phyloP scores from a whole-genome alignment of 2,797 vertebrate genomes.

The Gallinago solitaria region DNA sequence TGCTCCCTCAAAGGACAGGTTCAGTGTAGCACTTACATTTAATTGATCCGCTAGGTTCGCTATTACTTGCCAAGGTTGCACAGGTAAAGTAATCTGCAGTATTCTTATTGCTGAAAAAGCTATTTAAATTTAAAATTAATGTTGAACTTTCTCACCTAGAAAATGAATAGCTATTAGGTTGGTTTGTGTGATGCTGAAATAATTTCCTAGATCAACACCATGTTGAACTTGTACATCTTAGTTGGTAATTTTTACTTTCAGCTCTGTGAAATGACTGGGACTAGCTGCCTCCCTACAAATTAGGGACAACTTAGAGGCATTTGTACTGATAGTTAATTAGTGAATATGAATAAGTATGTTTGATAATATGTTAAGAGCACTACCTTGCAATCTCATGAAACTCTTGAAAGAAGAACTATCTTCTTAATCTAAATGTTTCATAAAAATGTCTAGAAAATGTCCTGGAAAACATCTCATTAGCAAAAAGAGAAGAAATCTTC shows the following conservation, averaged over 20 bases:
- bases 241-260: background rate
- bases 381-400: background rate
- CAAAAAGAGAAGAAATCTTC: background rate
- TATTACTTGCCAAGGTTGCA: background rate
- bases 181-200: background rate
- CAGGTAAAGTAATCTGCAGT: background rate
- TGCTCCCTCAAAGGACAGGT: background rate
- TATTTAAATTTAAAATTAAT: background rate
- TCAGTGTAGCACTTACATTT: background rate
- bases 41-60: background rate
- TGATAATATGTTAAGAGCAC: background rate
- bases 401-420: background rate
- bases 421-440: background rate
- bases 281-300: background rate
- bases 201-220: background rate
- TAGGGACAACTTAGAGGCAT: background rate
- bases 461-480: background rate
- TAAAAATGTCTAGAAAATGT: background rate
- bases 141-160: background rate
- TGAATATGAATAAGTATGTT: background rate
- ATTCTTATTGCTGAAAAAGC: conserved; percentile 13
- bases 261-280: background rate
- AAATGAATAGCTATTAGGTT: background rate
- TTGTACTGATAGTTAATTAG: background rate
- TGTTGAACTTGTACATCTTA: background rate